Evolutionary conservation across 2,797 vertebrate species (phyloP).

Genomic region (Iguana delicatissima): DNA sequence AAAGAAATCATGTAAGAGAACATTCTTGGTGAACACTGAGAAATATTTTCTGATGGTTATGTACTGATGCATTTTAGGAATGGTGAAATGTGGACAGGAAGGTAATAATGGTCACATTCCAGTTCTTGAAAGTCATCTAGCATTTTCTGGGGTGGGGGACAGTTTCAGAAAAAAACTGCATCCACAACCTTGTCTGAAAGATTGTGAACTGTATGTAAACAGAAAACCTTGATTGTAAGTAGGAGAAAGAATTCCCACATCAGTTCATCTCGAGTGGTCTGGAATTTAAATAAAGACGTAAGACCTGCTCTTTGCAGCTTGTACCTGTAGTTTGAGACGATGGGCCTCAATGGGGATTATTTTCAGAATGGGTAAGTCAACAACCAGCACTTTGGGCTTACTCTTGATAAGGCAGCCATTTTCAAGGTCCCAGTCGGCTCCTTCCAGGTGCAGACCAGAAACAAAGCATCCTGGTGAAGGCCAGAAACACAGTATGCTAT

Average conservation of each 20-base stretch:
- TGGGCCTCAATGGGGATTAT: conserved; percentile 89
- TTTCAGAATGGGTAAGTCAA: conserved; percentile 90
- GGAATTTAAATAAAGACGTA: neutral
- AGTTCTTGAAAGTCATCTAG: neutral
- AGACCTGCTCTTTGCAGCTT: accelerated
- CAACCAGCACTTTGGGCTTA: conserved; percentile 89
- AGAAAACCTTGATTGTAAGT: too few relatives aligned
- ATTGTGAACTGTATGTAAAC: neutral
- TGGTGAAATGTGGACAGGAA: neutral
- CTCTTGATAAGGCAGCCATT: conserved; percentile 86
- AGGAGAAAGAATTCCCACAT: neutral
- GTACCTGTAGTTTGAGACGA: conserved; percentile 91
- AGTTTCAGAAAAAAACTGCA: neutral
- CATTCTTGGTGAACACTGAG: neutral
- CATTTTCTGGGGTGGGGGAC: neutral
- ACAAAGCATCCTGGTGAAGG: conserved; percentile 88
- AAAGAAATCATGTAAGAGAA: neutral
- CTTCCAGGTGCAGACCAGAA: conserved; percentile 93
- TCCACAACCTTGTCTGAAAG: neutral
- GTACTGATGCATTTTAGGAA: too few relatives aligned
- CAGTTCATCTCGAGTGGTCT: neutral
- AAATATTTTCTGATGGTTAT: neutral
- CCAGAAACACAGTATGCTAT: neutral
- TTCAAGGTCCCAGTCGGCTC: conserved; percentile 92
- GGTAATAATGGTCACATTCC: neutral